These are phyloP conservation scores for Pyralis farinalis DNA, from an alignment of 2,888 invertebrate species.

Conservation along the genomic window DNA sequence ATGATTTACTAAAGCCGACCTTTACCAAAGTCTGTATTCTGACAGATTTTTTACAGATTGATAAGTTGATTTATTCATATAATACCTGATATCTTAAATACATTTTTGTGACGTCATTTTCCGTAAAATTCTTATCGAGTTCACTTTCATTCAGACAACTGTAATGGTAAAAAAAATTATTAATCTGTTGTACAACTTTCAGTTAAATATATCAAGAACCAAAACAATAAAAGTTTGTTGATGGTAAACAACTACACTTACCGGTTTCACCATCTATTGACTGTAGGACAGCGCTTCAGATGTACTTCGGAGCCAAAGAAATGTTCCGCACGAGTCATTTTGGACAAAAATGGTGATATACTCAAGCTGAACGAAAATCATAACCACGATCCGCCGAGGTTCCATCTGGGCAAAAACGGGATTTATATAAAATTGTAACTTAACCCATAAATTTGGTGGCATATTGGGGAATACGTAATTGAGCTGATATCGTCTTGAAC, in stretches of 20 bases:
- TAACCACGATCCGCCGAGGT: slow-evolving; percentile 12
- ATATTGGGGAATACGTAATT: too few relatives aligned
- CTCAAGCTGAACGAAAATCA: slow-evolving; percentile 13
- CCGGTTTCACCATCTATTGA: background rate
- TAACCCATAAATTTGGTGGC: too few relatives aligned
- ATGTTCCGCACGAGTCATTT: slow-evolving; percentile 11
- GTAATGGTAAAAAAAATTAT: too few relatives aligned
- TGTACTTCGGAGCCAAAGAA: slow-evolving; percentile 4
- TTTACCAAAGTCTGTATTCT: too few relatives aligned
- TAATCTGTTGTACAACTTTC: slow-evolving; percentile 10
- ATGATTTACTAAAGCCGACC: too few relatives aligned
- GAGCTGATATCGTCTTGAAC: too few relatives aligned
- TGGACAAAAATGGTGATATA: slow-evolving; percentile 8
- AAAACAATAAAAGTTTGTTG: background rate
- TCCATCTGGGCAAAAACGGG: slow-evolving; percentile 3
- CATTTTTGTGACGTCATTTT: too few relatives aligned
- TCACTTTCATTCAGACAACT: too few relatives aligned
- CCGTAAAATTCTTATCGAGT: too few relatives aligned
- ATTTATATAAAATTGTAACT: slow-evolving; percentile 7
- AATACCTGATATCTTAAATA: too few relatives aligned
- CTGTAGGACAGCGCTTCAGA: slow-evolving; percentile 1
- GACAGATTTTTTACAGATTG: too few relatives aligned
- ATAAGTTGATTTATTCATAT: too few relatives aligned
- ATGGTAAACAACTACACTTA: background rate
- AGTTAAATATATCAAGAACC: slow-evolving; percentile 21